Base-by-base conservation (phyloP, 2,888 invertebrate species). In the Tetragnatha montana region DNA sequence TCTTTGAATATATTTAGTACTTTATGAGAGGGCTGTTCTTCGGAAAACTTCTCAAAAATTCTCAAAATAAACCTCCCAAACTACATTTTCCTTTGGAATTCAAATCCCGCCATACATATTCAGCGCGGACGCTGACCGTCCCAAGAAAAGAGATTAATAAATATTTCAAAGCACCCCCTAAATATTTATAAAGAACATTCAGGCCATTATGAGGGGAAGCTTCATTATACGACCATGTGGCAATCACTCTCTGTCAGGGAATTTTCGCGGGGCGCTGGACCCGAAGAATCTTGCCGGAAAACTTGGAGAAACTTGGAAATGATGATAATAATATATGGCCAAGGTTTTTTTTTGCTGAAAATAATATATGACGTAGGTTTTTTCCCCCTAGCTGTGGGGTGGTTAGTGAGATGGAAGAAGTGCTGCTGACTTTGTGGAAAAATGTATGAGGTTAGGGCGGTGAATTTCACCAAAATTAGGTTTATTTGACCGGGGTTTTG, bases 121-220 rank as follows among this genome's bases (percentile, higher is more conserved):
- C 78, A 22, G 12, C 19, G 10, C n/a, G n/a, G n/a, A 0, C 35
- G 22, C 35, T 68, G 60, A 19, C 79, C 79, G 60, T 19, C 21
- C 19, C 78, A 6, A 3, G 17, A n/a, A 47, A 80, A 68, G 10
- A 71, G 49, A 81, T 71, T 81, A 74, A 51, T 35, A 35, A 35
- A 35, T 74, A 19, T 74, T 60, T 8, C 14, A 35, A 35, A 74
- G 50, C 73, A 35, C n/a, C 35, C 17, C 49, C 51, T 74, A 82
- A 82, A 82, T 82, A 35, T 82, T 51, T 71, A 82, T 81, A 73
- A 71, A 60, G 73, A 81, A 73, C 60, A 60, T n/a, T 70, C 70
- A 47, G 81, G 60, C 49, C 51, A 74, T 82, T 73, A 73, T 60
- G 60, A 82, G 74, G 19, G n/a, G 73, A 70, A 70, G 70, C 14